Evolutionary conservation across 2,797 vertebrate species (phyloP), one percentile per base, ranked within the genome.

Genomic region (Ataeniobius toweri): DNA sequence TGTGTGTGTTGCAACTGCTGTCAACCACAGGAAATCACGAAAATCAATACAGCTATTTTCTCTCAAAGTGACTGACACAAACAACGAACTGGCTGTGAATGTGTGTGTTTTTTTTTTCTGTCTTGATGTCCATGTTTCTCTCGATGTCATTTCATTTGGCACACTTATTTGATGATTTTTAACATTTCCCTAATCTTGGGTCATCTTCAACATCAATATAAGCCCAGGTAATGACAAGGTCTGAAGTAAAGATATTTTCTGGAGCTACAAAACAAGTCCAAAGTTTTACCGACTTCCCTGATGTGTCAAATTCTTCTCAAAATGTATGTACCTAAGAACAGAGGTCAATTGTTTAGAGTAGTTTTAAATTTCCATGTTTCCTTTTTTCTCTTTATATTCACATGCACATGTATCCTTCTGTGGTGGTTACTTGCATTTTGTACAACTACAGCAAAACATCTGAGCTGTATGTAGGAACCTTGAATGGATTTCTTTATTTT

Each of bases 11-110:
- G 76, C 75, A 80, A 83, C 83, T 79, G 80, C 82, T 89, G 83
- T 71, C 69, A 55, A 78, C 78, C 3, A 82, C 46, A 44, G 79
- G 81, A 76, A 83, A 80, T 88, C 78, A 69, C 74, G 63, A 82
- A 87, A 91, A 89, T 91, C 89, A 88, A 88, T 87, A 76, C 58
- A 55, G 59, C 74, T 73, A 85, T 86, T 84, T 90, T 86, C 82
- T 76, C 84, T 86, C 88, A 85, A 90, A 88, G 86, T 58, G 81
- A 81, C 81, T 55, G 67, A 78, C 74, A 28, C 75, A 81, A 81
- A 86, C 86, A 91, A 88, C 89, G 82, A 87, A 74, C 77, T 72
- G 13, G 74, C 65, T 71, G 31, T n/a, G 55, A 46, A 65, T 71
- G 75, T 63, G 73, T 79, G 22, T 76, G 65, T 28, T 28, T 28